A percentile compares a stretch with the other conserved stretches of the same genome.
phyloP scores from a whole-genome alignment of 2,113 vertebrate genomes.

The Aix galericulata region DNA sequence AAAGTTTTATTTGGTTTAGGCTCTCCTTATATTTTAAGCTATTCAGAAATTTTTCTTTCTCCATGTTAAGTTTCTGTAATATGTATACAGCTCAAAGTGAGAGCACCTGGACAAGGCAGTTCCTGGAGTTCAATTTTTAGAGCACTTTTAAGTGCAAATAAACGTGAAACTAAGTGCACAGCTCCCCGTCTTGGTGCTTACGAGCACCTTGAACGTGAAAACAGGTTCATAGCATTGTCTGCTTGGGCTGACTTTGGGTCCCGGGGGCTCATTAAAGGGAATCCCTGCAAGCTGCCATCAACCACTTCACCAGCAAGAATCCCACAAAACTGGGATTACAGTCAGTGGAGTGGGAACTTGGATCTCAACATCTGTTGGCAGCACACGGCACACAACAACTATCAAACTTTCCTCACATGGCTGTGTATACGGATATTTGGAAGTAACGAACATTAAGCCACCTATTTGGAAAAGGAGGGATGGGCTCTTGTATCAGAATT shows the following conservation, averaged over 20 bases:
- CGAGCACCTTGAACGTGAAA: not conserved
- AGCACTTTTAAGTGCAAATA: not conserved
- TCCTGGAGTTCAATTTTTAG: not conserved
- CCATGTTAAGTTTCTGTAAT: not conserved
- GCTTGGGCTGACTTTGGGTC: not conserved
- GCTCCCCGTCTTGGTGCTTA: not conserved
- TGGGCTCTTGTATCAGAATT: not conserved
- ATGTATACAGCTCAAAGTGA: not conserved
- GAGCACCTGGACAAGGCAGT: not conserved
- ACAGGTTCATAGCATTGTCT: not conserved
- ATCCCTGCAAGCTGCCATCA: accelerated
- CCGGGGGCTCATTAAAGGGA: not conserved
- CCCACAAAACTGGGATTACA: accelerated
- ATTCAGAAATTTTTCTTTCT: not conserved
- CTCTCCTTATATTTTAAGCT: not conserved
- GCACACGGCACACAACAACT: not conserved
- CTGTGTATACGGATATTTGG: not conserved
- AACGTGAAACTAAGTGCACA: not conserved
- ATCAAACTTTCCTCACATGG: not conserved
- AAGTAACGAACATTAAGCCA: not conserved
- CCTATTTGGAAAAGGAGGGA: not conserved
- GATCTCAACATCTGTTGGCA: not conserved
- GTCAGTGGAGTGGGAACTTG: accelerated
- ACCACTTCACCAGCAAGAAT: not conserved
- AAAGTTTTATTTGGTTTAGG: not conserved